phyloP scores from a whole-genome alignment of 2,888 invertebrate species.

The Calameuta filiformis region DNA sequence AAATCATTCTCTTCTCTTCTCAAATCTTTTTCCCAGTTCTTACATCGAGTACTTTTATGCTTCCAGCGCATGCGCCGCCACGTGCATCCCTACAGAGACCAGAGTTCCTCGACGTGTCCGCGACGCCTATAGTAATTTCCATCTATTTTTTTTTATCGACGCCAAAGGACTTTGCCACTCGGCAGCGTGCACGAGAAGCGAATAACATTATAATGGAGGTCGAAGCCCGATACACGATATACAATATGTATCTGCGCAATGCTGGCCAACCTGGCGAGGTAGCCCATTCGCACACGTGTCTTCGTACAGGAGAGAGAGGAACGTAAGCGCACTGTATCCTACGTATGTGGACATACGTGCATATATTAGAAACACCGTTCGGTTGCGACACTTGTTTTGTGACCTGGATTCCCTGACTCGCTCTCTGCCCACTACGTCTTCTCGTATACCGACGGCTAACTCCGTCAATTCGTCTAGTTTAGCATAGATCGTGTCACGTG shows the following conservation, averaged over 20 bases:
- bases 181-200: background rate
- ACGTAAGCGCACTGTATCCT: background rate
- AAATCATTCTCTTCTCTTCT: too few species aligned
- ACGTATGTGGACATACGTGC: too few species aligned
- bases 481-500: too few species aligned
- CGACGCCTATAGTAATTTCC: background rate
- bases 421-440: conserved; percentile 35
- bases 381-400: conserved; percentile 59
- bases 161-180: background rate
- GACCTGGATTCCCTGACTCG: conserved; percentile 50
- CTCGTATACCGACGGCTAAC: too few species aligned
- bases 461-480: too few species aligned
- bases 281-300: background rate
- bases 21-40: too few species aligned
- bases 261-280: background rate
- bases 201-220: background rate
- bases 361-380: background rate
- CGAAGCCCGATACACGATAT: conserved; percentile 2
- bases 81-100: background rate
- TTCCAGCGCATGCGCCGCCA: too few species aligned
- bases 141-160: background rate
- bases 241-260: background rate
- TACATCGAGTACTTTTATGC: too few species aligned
- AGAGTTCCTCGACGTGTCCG: background rate
- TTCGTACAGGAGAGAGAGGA: background rate